Evolutionary conservation across 2,888 invertebrate species (phyloP), one percentile per base, ranked within the genome.

Genomic region (Drosophila anomalipes): DNA sequence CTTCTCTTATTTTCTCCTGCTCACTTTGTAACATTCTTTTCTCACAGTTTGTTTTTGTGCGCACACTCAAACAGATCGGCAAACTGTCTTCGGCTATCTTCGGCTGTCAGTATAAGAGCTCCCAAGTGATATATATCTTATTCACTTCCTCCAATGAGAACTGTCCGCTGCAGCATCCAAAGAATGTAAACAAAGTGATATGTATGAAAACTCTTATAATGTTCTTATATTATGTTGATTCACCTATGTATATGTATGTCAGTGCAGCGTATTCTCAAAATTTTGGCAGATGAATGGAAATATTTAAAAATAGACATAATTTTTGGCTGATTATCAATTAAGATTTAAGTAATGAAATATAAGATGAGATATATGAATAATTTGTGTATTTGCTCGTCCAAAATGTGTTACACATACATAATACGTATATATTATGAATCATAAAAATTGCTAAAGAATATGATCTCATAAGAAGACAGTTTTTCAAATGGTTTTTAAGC

Each of bases 331-430:
- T 77, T 75, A 73, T 77, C 82, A 85, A 85, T 81, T 75, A 79
- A 73, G 69, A 81, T 81, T 79, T 77, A 77, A 70, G 70, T 70
- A 77, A 69, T 89, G 87, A 86, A 86, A 89, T 70, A 75, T 69
- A 77, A 89, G 84, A 77, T 82, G 84, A 72, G 65, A 47, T 47
- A 72, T 39, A 77, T 86, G 28, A 62, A 77, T 59, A 61, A 70
- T 53, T 52, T 22, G 22, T 30, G 7, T 44, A 51, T 30, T 58
- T 57, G 35, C n/a, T 60, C 6, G 16, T 52, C 30, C 51, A 59
- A 54, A 49, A 52, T 57, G 35, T 59, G 12, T 30, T 33, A 44
- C 12, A 22, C 32, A 53, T 53, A 58, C 26, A 41, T 22, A 37
- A 26, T 47, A 54, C 51, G 59, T 54, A 57, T 53, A 44, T 41